A percentile compares a stretch with the other conserved stretches of the same genome.
phyloP scores from a whole-genome alignment of 23 tunicate species.

The Ciona savignyi region DNA sequence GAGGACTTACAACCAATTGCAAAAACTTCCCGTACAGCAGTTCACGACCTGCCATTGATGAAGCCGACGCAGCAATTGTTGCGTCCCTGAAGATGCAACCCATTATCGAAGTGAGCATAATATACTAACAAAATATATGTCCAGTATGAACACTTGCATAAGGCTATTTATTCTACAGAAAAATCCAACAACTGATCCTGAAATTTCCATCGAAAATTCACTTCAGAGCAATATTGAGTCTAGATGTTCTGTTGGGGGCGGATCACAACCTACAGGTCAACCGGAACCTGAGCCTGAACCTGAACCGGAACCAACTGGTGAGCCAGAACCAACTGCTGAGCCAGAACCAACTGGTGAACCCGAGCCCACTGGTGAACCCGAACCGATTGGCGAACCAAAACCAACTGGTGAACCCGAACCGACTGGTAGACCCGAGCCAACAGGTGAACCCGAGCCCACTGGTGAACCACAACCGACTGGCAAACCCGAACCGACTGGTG shows the following conservation, averaged over 20 bases:
- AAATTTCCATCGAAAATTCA: slow-evolving; percentile 18
- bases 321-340: no score
- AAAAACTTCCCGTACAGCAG: slow-evolving; percentile 15
- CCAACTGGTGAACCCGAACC: slow-evolving; percentile 13
- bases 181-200: slow-evolving; percentile 37
- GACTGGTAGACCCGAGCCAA: slow-evolving; percentile 7
- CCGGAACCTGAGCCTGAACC: slow-evolving; percentile 42
- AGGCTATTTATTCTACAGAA: slow-evolving; percentile 8
- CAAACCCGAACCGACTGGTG: slow-evolving; percentile 24
- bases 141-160: no score
- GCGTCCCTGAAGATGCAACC: background rate
- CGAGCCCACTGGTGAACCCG: slow-evolving; percentile 25
- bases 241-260: background rate
- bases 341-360: slow-evolving; percentile 18
- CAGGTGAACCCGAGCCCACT: slow-evolving; percentile 1
- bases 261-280: slow-evolving; percentile 8
- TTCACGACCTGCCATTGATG: slow-evolving; percentile 8
- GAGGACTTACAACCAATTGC: slow-evolving; percentile 17
- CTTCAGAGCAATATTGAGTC: background rate
- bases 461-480: slow-evolving; percentile 10
- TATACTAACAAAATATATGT: no score
- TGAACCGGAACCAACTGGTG: no score
- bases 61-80: background rate
- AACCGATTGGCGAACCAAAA: slow-evolving; percentile 31
- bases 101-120: background rate